phyloP scores from a whole-genome alignment of 2,113 vertebrate species.

The Anolis carolinensis region DNA sequence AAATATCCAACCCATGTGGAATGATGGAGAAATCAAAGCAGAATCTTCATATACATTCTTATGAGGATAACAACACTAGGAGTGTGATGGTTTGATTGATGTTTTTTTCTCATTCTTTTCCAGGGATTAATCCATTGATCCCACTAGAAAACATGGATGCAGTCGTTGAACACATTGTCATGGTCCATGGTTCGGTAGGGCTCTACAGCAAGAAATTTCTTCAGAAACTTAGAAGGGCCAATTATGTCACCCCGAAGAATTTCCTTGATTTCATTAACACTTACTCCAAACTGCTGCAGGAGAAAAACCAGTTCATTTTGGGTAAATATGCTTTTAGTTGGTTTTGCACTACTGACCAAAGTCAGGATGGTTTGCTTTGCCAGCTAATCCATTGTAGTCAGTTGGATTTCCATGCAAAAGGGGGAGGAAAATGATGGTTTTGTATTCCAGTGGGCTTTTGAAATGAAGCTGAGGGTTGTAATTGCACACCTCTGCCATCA shows the following conservation, averaged over 20 bases:
- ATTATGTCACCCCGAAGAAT: conserved; percentile 95
- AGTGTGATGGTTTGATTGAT: too few species aligned
- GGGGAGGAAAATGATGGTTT: neutral
- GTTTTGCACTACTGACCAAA: neutral
- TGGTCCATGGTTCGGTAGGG: conserved; percentile 77
- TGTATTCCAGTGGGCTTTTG: neutral
- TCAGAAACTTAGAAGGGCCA: conserved; percentile 89
- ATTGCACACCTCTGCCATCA: neutral
- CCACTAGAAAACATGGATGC: conserved; percentile 68
- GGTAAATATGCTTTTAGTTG: conserved; percentile 73
- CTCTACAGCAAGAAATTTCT: conserved; percentile 87
- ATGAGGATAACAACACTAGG: too few species aligned
- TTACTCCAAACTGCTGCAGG: conserved; percentile 79
- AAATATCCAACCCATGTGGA: neutral
- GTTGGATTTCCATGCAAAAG: too few species aligned
- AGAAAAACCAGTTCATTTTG: conserved; percentile 87
- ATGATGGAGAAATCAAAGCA: too few species aligned
- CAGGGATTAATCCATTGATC: conserved; percentile 83
- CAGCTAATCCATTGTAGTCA: neutral
- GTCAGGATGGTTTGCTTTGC: neutral
- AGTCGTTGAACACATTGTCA: conserved; percentile 84
- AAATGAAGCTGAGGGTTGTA: neutral
- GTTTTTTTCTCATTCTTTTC: neutral
- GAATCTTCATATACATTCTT: too few species aligned
- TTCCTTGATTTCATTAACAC: conserved; percentile 93